Conservation (phyloP, 2,888 invertebrate species). For the Syrista parreyssii region DNA sequence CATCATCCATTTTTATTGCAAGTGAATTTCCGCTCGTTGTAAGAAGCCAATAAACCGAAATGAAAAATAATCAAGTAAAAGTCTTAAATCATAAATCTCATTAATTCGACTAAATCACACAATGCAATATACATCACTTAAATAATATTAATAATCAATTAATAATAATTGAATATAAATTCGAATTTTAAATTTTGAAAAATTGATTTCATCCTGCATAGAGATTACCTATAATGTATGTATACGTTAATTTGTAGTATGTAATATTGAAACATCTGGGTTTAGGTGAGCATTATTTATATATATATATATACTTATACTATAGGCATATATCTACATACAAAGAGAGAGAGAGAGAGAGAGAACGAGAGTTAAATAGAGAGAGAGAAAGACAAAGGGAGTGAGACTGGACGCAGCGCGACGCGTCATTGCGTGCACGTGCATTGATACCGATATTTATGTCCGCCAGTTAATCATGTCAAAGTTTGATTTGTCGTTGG, state of each 20-base stretch:
- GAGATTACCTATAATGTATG: no score
- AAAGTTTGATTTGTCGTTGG: conserved; percentile 65
- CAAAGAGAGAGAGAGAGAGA: conserved; percentile 11
- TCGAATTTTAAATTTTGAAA: no score
- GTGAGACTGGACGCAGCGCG: conserved; percentile 53
- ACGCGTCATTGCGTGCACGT: conserved; percentile 19
- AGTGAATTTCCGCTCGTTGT: no score
- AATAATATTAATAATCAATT: no score
- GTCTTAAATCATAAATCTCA: no score
- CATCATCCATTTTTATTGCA: no score
- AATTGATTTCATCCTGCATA: no score
- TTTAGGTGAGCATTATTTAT: not conserved
- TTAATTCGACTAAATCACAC: no score
- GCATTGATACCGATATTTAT: conserved; percentile 66
- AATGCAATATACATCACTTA: no score
- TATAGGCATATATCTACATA: not conserved
- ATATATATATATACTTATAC: not conserved
- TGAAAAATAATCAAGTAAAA: no score
- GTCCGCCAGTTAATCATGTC: conserved; percentile 65
- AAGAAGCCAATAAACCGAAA: no score
- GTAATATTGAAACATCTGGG: conserved; percentile 32
- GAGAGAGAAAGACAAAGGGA: conserved; percentile 31
- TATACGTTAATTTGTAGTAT: conserved; percentile 36
- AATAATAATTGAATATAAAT: no score
- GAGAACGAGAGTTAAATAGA: conserved; percentile 18